A percentile compares a stretch with the other conserved stretches of the same genome.
Evolutionary conservation across 2,113 vertebrate species (phyloP).

Genomic region (Rhegmatorhina hoffmannsi): DNA sequence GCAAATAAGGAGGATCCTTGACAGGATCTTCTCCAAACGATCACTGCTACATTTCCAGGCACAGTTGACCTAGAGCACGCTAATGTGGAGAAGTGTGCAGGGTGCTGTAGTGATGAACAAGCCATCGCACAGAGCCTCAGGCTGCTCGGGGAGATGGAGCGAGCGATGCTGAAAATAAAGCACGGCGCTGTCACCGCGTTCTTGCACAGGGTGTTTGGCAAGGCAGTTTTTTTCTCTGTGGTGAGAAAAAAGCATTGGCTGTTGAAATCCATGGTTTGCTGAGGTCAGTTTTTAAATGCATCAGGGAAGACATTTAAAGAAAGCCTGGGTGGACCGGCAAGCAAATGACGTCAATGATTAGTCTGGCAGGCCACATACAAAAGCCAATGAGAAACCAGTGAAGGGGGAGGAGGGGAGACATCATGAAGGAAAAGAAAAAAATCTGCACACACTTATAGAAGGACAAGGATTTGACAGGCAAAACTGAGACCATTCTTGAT

Average conservation of each 20-base stretch:
- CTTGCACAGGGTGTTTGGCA: background rate
- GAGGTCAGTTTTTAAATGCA: background rate
- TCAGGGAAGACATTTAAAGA: background rate
- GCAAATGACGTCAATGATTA: background rate
- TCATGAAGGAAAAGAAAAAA: background rate
- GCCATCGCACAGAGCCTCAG: background rate
- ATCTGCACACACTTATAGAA: background rate
- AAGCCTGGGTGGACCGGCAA: background rate
- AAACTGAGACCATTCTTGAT: background rate
- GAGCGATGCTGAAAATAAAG: background rate
- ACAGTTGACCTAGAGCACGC: background rate
- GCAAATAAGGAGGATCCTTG: background rate
- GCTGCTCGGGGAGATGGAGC: background rate
- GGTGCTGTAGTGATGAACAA: background rate
- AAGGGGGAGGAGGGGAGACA: background rate
- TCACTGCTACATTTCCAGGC: background rate
- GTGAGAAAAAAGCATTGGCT: background rate
- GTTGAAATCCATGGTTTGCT: background rate
- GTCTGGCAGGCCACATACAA: background rate
- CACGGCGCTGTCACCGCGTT: accelerated
- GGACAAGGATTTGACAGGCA: background rate
- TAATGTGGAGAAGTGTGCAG: accelerated
- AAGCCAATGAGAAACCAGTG: background rate
- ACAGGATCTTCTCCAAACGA: background rate
- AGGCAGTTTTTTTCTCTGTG: background rate